Percentiles rank a stretch among this genome's conserved stretches.
Conservation (phyloP, 2,888 invertebrate genomes). For the Brenthis daphne region DNA sequence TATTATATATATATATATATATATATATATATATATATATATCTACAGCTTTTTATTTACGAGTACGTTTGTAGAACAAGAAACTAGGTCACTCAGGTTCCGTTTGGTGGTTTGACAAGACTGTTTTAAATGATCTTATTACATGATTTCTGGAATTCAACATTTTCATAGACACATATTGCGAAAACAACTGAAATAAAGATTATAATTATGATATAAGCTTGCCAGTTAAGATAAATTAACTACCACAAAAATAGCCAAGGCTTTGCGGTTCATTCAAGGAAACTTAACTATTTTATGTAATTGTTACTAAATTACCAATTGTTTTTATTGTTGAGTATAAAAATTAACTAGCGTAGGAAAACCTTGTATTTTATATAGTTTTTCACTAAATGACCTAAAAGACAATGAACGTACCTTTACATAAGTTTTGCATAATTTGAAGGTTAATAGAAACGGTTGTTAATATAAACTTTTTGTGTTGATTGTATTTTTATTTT, state of each 20-base stretch:
- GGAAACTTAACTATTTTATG: slow-evolving; percentile 15
- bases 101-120: too few species aligned
- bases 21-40: neutral
- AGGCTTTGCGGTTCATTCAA: slow-evolving; percentile 14
- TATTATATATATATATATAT: slow-evolving; percentile 1
- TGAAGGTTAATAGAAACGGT: slow-evolving; percentile 15
- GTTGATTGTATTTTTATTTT: neutral
- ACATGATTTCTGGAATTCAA: neutral
- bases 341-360: slow-evolving; percentile 25
- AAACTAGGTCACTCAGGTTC: slow-evolving; percentile 29
- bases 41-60: slow-evolving; percentile 11
- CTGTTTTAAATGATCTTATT: neutral
- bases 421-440: slow-evolving; percentile 21
- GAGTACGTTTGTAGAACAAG: slow-evolving; percentile 29
- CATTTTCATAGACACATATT: neutral
- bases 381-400: slow-evolving; percentile 29
- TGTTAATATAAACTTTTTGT: too few species aligned
- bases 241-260: slow-evolving; percentile 7
- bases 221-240: slow-evolving; percentile 1
- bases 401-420: slow-evolving; percentile 15
- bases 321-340: slow-evolving; percentile 28
- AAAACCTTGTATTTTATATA: slow-evolving; percentile 32
- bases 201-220: too few species aligned
- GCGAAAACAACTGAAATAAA: too few species aligned
- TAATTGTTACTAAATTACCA: slow-evolving; percentile 18